Evolutionary conservation across 1,140 invertebrate genomes (phyloP).

Genomic region (Stegodyphus mimosarum): DNA sequence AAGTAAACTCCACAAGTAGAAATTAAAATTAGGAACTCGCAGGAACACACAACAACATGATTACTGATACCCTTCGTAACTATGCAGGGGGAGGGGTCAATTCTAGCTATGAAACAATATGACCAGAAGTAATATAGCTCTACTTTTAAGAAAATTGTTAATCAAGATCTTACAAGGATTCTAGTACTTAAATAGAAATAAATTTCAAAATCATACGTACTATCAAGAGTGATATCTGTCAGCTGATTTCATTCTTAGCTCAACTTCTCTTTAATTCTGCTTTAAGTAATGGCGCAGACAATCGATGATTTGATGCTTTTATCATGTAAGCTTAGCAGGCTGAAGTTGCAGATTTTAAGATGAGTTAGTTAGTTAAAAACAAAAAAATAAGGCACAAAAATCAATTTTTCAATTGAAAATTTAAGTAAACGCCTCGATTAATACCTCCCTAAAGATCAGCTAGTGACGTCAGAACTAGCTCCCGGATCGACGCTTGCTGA

Average conservation of each 20-base stretch:
- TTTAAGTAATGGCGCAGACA: slow-evolving; percentile 40
- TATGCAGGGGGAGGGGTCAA: slow-evolving; percentile 42
- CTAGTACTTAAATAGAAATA: too few relatives aligned
- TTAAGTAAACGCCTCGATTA: slow-evolving; percentile 5
- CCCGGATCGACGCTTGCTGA: slow-evolving; percentile 58
- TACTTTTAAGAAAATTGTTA: not conserved
- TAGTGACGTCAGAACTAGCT: slow-evolving; percentile 54
- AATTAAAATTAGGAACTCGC: not conserved
- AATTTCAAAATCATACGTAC: slow-evolving; percentile 12
- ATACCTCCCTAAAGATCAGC: slow-evolving; percentile 36
- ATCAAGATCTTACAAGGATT: too few relatives aligned
- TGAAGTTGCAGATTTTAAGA: not conserved
- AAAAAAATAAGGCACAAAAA: slow-evolving; percentile 23
- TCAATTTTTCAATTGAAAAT: slow-evolving; percentile 31
- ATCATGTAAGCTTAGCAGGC: not conserved
- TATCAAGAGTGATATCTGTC: not conserved
- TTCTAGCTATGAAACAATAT: slow-evolving; percentile 1
- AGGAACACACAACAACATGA: not conserved
- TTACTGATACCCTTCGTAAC: not conserved
- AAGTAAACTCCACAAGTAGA: not conserved
- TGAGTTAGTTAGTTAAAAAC: not conserved
- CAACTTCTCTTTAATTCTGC: not conserved
- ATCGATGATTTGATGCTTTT: slow-evolving; percentile 29
- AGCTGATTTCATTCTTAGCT: slow-evolving; percentile 8
- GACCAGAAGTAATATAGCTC: too few relatives aligned